These are phyloP conservation scores for Sula dactylatra DNA, from an alignment of 2,113 vertebrate species.

Conservation along the genomic window DNA sequence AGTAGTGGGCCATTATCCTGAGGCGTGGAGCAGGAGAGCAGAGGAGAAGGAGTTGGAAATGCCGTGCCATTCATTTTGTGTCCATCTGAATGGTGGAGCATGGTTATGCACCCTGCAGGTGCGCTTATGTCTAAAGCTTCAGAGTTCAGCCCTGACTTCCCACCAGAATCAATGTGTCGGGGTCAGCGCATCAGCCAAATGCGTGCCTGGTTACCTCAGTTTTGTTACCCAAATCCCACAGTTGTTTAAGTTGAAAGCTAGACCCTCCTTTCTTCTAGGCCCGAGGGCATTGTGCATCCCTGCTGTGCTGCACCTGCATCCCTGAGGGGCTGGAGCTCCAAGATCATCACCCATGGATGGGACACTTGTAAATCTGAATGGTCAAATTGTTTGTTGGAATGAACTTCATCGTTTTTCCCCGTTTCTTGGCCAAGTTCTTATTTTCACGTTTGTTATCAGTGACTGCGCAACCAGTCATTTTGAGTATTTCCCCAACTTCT, in stretches of 20 bases:
- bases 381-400: background rate
- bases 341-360: background rate
- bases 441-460: background rate
- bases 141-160: background rate
- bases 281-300: background rate
- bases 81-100: background rate
- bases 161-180: fast-evolving
- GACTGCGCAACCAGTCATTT: background rate
- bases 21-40: background rate
- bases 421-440: background rate
- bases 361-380: background rate
- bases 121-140: background rate
- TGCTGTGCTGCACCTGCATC: background rate
- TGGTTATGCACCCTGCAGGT: background rate
- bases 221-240: background rate
- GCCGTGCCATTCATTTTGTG: background rate
- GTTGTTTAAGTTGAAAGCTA: background rate
- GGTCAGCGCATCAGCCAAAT: background rate
- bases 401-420: background rate
- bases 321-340: background rate
- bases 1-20: background rate
- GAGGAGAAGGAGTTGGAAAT: background rate
- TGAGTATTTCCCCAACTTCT: background rate
- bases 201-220: background rate
- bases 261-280: background rate